These are phyloP conservation scores for Sebastes vulpes DNA, from an alignment of 2,797 vertebrate species.

Conservation along the genomic window DNA sequence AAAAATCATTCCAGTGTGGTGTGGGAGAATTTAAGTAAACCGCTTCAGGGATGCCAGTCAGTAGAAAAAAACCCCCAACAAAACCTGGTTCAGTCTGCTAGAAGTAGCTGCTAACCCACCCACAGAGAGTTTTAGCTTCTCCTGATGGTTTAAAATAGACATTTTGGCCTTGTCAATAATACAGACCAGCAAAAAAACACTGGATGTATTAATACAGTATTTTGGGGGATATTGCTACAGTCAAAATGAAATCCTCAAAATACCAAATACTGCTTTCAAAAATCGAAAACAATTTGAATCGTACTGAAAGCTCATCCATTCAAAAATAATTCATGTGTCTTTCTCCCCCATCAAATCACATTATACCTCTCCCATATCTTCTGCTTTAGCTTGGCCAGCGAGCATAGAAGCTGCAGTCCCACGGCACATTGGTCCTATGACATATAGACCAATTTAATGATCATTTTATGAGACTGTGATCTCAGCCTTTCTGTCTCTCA, in stretches of 20 bases:
- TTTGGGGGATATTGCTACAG: not conserved
- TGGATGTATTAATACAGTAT: not conserved
- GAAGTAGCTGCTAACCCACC: not conserved
- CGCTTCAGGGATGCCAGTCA: not conserved
- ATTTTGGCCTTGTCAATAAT: not conserved
- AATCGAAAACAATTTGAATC: not conserved
- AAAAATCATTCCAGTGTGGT: not conserved
- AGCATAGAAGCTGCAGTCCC: conserved; percentile 20
- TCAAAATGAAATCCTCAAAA: not conserved
- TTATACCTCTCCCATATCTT: not conserved
- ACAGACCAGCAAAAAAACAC: not conserved
- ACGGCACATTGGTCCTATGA: conserved; percentile 34
- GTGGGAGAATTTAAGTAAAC: not conserved
- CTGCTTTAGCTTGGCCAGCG: conserved; percentile 13
- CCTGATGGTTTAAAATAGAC: not conserved
- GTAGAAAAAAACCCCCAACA: not conserved
- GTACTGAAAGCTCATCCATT: not conserved
- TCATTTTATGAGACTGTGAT: conserved; percentile 31
- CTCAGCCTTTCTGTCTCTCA: not conserved
- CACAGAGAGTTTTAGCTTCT: not conserved
- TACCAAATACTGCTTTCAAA: not conserved
- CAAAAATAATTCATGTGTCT: not conserved
- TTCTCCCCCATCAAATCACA: not conserved
- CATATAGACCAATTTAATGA: conserved; percentile 30
- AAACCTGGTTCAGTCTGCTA: not conserved